These are phyloP conservation scores for Eupristina koningsbergeri DNA, from an alignment of 1,140 invertebrate genomes.

Conservation along the genomic window DNA sequence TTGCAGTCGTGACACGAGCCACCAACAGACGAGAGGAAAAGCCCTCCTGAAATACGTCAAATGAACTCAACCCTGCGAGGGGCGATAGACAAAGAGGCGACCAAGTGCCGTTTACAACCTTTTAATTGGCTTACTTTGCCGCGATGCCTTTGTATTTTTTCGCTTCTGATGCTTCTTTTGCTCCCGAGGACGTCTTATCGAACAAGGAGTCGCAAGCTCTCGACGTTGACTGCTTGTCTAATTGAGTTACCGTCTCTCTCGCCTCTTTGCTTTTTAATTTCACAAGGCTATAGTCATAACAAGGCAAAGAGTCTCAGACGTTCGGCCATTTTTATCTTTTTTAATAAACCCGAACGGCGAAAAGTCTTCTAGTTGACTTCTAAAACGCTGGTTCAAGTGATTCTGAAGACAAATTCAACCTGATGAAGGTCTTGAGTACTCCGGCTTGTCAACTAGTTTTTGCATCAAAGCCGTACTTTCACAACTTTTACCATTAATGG, in stretches of 20 bases:
- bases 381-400: too few species aligned
- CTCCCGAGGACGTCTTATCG: neutral
- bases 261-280: neutral
- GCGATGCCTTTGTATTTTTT: conserved; percentile 21
- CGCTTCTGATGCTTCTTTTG: neutral
- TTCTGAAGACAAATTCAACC: neutral
- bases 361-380: too few species aligned
- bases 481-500: too few species aligned
- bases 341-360: neutral
- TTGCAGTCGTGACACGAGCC: too few species aligned
- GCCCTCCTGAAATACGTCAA: neutral
- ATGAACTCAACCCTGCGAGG: neutral
- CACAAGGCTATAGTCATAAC: too few species aligned
- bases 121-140: conserved; percentile 48
- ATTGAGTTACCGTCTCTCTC: too few species aligned
- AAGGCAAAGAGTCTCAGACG: neutral
- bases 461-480: too few species aligned
- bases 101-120: conserved; percentile 33
- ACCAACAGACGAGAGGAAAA: too few species aligned
- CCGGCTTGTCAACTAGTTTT: too few species aligned
- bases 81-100: neutral
- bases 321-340: neutral
- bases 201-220: too few species aligned
- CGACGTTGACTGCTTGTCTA: neutral
- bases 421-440: too few species aligned